These are phyloP conservation scores for Triops cancriformis DNA, from an alignment of 1,140 invertebrate species.

Conservation along the genomic window DNA sequence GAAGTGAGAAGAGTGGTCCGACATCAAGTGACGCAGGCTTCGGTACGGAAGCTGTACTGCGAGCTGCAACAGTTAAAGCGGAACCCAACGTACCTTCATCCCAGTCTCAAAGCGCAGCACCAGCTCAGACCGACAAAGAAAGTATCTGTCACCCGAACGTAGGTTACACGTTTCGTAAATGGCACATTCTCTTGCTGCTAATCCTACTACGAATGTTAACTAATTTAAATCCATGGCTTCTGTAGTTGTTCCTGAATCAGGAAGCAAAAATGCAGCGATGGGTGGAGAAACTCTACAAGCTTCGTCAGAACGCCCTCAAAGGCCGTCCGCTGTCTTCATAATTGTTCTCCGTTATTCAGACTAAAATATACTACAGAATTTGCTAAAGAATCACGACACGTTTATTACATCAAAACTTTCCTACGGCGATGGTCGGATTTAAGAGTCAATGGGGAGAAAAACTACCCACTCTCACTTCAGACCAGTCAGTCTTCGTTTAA, in stretches of 20 bases:
- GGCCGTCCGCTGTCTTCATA: background rate
- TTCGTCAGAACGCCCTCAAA: background rate
- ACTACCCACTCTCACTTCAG: background rate
- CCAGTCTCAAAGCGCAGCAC: background rate
- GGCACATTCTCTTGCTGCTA: no score
- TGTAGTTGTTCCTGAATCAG: background rate
- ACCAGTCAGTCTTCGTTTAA: background rate
- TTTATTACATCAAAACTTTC: background rate
- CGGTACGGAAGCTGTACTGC: background rate
- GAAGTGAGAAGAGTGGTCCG: background rate
- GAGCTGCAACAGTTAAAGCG: background rate
- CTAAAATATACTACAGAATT: background rate
- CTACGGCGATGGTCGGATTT: background rate
- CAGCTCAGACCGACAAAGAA: background rate
- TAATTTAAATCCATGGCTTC: background rate
- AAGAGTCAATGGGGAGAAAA: background rate
- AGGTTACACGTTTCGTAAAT: background rate
- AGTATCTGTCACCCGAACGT: background rate
- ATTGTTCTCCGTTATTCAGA: background rate
- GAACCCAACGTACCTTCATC: background rate
- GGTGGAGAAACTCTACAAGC: background rate
- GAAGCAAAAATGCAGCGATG: background rate
- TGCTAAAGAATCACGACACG: background rate
- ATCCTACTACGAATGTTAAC: no score
- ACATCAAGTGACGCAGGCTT: background rate